Base-by-base conservation (phyloP, 2,888 invertebrate species). In the Napeogenes inachia region DNA sequence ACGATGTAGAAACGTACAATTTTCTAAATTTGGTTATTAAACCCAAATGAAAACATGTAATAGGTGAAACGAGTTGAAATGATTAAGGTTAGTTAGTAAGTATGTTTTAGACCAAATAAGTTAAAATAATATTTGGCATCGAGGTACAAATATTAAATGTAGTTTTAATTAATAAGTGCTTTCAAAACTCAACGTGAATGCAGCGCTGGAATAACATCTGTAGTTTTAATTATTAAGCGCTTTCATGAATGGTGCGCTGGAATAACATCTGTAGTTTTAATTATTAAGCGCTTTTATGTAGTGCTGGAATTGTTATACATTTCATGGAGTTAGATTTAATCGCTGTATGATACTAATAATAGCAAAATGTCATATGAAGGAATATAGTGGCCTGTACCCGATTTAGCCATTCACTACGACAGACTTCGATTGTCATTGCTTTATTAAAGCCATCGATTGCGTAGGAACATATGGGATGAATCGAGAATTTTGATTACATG, bases 401-500 rank as follows among this genome's bases (percentile, higher is more conserved):
- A 61, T 67, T 67, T 53, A 63, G 61, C 55, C 53, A 56, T 67
- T 67, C 59, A 56, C 60, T 65, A 54, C 46, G 46, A 38, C 32
- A 56, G 38, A 38, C 63, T 45, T 59, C 62, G 57, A 67, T 67
- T 67, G 65, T 65, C 67, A 67, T 59, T 50, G 62, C 62, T 61
- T 62, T 54, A 65, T 67, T 67, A 63, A 62, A 67, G 65, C 62
- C 67, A 63, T 38, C 58, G 61, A 13, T 57, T 57, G 61, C 59
- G 56, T 63, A 61, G 59, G 62, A 65, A 59, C 65, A 61, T 61
- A 61, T 38, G 50, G 59, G 38, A 56, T 63, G 62, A 66, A 53
- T 57, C 65, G 63, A 63, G 66, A 68, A 68, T 64, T 65, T 54
- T 65, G 64, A 68, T 67, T 62, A 63, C 54, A 61, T 68, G 62